Evolutionary conservation across 1,140 invertebrate genomes (phyloP).

Genomic region (Halictus rubicundus): DNA sequence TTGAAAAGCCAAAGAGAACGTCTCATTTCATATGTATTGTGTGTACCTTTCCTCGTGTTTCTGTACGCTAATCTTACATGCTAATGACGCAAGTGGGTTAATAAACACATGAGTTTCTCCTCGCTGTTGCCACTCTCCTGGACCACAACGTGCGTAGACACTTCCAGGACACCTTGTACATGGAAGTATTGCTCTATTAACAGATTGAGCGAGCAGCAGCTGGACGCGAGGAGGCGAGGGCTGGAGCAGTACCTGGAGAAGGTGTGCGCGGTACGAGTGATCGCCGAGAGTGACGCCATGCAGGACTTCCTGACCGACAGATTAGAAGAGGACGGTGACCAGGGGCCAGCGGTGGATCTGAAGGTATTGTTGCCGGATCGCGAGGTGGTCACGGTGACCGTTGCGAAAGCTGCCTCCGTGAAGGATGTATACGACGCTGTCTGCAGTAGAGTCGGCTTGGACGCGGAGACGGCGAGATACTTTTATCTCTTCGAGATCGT

Average conservation of each 20-base stretch:
- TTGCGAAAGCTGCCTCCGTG: slow-evolving; percentile 94
- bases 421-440: slow-evolving; percentile 95
- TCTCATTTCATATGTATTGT: too few species aligned
- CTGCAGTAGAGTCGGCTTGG: slow-evolving; percentile 92
- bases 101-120: too few species aligned
- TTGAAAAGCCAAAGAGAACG: too few species aligned
- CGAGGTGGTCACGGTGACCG: slow-evolving; percentile 94
- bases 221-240: slow-evolving; percentile 95
- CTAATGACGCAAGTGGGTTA: too few species aligned
- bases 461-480: slow-evolving; percentile 90
- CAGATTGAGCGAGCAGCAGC: slow-evolving; percentile 95
- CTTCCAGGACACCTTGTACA: neutral
- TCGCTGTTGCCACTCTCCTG: too few species aligned
- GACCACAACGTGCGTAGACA: too few species aligned
- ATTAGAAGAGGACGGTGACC: slow-evolving; percentile 89
- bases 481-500: slow-evolving; percentile 99
- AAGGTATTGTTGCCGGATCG: slow-evolving; percentile 91
- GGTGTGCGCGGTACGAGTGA: slow-evolving; percentile 98
- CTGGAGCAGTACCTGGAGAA: slow-evolving; percentile 99
- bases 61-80: too few species aligned
- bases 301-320: slow-evolving; percentile 98
- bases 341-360: slow-evolving; percentile 93
- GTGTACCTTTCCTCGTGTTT: too few species aligned
- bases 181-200: neutral
- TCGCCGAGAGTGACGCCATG: slow-evolving; percentile 98